Conservation (phyloP, 2,113 vertebrate species). For the Calyptomena viridis region DNA sequence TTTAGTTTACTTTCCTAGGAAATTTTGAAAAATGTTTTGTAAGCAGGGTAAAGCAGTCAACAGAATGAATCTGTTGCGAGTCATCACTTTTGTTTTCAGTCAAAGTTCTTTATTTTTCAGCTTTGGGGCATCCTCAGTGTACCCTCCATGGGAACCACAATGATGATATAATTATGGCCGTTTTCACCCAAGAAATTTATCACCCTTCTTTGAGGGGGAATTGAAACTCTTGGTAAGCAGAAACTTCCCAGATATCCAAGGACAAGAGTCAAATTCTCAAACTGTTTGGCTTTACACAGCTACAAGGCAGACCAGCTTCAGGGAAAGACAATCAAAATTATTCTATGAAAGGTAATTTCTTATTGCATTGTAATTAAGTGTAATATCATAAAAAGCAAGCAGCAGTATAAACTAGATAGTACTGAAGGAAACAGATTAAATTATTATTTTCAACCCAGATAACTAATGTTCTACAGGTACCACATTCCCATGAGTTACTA, state of each 20-base stretch:
- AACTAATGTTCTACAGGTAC: not conserved
- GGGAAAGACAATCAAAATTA: not conserved
- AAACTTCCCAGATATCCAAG: not conserved
- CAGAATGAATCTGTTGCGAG: not conserved
- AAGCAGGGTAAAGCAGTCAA: not conserved
- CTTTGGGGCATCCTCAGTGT: not conserved
- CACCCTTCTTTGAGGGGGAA: not conserved
- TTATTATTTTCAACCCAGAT: not conserved
- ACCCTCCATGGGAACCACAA: not conserved
- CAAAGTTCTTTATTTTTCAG: conserved; percentile 32
- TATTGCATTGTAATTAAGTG: not conserved
- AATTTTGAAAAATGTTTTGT: not conserved
- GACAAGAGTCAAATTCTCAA: not conserved
- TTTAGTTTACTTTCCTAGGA: not conserved
- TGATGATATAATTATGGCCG: not conserved
- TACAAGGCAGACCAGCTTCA: not conserved
- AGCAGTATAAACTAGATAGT: not conserved
- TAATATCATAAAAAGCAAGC: not conserved
- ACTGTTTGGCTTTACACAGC: not conserved
- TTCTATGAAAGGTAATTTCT: not conserved
- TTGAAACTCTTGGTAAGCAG: not conserved
- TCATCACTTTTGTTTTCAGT: conserved; percentile 18
- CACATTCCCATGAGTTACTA: not conserved
- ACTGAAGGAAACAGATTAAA: not conserved
- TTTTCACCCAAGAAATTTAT: conserved; percentile 4